Conservation (phyloP, 1,140 invertebrate genomes). For the Parapsyche elsis region DNA sequence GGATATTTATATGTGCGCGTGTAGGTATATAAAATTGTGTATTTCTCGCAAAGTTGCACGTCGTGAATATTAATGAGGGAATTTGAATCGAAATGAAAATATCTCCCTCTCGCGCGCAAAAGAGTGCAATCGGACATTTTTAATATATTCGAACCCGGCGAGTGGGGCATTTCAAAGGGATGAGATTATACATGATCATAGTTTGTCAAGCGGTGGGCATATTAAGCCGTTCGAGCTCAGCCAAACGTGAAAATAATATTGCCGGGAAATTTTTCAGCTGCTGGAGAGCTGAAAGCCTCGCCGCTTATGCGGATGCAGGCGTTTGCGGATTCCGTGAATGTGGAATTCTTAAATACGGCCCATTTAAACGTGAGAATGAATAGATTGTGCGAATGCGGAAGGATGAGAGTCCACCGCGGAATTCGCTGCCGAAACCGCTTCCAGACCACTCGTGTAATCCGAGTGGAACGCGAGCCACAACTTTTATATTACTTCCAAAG, state of each 20-base stretch:
- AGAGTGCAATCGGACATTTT: too few relatives aligned
- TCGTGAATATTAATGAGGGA: constrained; percentile 14
- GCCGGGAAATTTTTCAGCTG: constrained; percentile 31
- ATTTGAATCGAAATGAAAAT: background rate
- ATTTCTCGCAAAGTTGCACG: constrained; percentile 13
- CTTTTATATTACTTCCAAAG: background rate
- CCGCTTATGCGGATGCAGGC: constrained; percentile 1
- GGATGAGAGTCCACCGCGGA: constrained; percentile 18
- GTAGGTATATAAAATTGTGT: background rate
- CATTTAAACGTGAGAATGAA: constrained; percentile 52
- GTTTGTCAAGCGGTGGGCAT: background rate
- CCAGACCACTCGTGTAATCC: background rate
- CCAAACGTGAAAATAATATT: constrained; percentile 26
- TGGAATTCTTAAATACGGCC: constrained; percentile 49
- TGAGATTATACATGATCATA: background rate
- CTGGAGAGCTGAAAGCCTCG: constrained; percentile 8
- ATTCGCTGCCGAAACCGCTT: constrained; percentile 12
- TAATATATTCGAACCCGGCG: too few relatives aligned
- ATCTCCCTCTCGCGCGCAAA: background rate
- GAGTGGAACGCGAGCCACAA: constrained; percentile 1
- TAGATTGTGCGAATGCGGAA: constrained; percentile 43
- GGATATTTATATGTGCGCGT: background rate
- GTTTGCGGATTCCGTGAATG: constrained; percentile 45
- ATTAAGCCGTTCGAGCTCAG: constrained; percentile 19
- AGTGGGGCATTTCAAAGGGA: background rate